These are phyloP conservation scores for Reticulitermes speratus DNA, from an alignment of 1,140 invertebrate species.

Conservation along the genomic window DNA sequence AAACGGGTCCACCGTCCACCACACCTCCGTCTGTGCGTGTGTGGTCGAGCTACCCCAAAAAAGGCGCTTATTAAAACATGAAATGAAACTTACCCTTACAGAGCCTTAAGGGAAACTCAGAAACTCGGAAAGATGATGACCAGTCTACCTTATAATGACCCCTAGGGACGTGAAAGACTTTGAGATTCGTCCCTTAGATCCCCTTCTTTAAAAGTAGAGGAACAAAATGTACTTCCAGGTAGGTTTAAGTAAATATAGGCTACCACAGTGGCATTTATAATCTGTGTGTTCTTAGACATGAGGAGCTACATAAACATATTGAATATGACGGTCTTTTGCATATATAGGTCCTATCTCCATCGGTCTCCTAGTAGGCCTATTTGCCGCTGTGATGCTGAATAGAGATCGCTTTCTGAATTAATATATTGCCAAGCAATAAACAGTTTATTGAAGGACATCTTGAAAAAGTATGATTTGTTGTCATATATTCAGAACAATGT, in stretches of 20 bases:
- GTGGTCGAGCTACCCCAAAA: slow-evolving; percentile 12
- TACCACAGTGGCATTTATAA: neutral
- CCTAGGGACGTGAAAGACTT: neutral
- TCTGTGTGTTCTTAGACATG: neutral
- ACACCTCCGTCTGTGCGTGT: slow-evolving; percentile 1
- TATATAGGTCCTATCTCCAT: too few relatives aligned
- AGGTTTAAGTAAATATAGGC: neutral
- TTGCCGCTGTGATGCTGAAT: too few relatives aligned
- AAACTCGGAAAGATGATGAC: neutral
- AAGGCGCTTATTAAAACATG: neutral
- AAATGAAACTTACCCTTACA: neutral
- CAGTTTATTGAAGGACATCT: too few relatives aligned
- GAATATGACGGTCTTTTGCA: neutral
- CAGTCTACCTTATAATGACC: neutral
- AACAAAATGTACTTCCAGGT: neutral
- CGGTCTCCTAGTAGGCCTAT: too few relatives aligned
- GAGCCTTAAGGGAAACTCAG: neutral
- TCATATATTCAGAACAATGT: too few relatives aligned
- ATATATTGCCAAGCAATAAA: too few relatives aligned
- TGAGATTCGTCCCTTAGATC: neutral
- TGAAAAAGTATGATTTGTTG: too few relatives aligned
- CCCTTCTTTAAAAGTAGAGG: neutral
- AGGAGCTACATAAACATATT: neutral
- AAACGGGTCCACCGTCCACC: neutral
- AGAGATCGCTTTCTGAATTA: too few relatives aligned